Evolutionary conservation across 1,140 invertebrate genomes (phyloP).

Genomic region (Chlorops oryzae): DNA sequence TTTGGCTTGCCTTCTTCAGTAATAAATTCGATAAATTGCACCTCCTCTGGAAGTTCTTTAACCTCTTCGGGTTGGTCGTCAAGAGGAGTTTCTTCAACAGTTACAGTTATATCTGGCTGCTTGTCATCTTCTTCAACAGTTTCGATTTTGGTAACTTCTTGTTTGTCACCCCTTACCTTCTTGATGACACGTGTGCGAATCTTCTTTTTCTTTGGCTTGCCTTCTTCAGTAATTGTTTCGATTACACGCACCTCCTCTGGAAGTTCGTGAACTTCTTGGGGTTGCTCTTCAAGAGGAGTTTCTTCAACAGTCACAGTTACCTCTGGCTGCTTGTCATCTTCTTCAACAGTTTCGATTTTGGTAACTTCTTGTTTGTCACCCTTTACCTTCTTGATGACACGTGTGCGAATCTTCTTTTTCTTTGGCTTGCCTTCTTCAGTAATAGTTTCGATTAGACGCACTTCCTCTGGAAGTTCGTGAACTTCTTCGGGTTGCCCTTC

Average conservation of each 20-base stretch:
- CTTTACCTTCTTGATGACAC: constrained; percentile 17
- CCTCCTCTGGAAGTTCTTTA: constrained; percentile 14
- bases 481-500: constrained; percentile 12
- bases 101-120: constrained; percentile 29
- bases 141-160: constrained; percentile 19
- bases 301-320: constrained; percentile 16
- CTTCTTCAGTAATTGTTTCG: constrained; percentile 15
- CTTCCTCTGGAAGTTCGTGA: constrained; percentile 28
- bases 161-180: constrained; percentile 23
- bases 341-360: constrained; percentile 16
- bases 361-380: constrained; percentile 18
- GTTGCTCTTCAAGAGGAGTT: constrained; percentile 12
- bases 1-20: constrained; percentile 14
- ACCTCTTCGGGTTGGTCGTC: constrained; percentile 12
- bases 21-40: constrained; percentile 11
- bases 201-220: constrained; percentile 13
- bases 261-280: constrained; percentile 9
- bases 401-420: constrained; percentile 19
- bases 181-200: constrained; percentile 29
- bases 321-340: constrained; percentile 17
- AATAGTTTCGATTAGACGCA: constrained; percentile 33
- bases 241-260: constrained; percentile 17
- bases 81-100: constrained; percentile 18
- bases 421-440: constrained; percentile 28
- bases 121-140: constrained; percentile 27